phyloP scores from a whole-genome alignment of 2,888 invertebrate species.

The Nymphalis urticae region DNA sequence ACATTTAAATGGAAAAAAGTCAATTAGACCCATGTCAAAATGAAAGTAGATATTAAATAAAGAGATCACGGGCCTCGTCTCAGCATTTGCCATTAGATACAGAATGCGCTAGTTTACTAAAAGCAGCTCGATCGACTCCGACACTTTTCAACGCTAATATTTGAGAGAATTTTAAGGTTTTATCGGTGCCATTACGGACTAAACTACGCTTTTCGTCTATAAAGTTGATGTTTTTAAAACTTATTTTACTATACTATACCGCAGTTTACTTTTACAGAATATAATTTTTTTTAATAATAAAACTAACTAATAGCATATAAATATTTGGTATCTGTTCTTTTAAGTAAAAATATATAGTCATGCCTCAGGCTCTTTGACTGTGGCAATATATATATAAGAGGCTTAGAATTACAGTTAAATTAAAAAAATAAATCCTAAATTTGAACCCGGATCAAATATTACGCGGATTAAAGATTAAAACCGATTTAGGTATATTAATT shows the following conservation, averaged over 20 bases:
- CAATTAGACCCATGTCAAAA: constrained; percentile 38
- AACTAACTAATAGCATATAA: no score
- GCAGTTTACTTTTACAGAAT: neutral
- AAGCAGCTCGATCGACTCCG: constrained; percentile 49
- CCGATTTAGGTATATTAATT: no score
- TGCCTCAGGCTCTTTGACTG: no score
- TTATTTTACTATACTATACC: constrained; percentile 1
- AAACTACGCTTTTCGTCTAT: constrained; percentile 19
- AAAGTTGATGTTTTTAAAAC: constrained; percentile 16
- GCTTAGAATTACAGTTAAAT: no score
- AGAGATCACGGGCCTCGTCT: constrained; percentile 22
- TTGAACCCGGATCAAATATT: no score
- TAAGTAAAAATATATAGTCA: no score
- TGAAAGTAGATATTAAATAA: constrained; percentile 33
- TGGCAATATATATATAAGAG: no score
- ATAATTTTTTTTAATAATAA: no score
- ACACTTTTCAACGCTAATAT: constrained; percentile 53
- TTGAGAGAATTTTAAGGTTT: constrained; percentile 48
- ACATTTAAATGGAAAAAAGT: constrained; percentile 37
- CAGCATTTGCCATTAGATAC: constrained; percentile 27
- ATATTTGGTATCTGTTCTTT: no score
- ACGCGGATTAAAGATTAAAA: no score
- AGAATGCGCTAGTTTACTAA: constrained; percentile 37
- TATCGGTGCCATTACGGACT: constrained; percentile 43
- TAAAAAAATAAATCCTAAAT: no score